Percentiles rank a stretch among this genome's conserved stretches.
Evolutionary conservation across 2,888 invertebrate species (phyloP).

Genomic region (Aleiodes testaceus): DNA sequence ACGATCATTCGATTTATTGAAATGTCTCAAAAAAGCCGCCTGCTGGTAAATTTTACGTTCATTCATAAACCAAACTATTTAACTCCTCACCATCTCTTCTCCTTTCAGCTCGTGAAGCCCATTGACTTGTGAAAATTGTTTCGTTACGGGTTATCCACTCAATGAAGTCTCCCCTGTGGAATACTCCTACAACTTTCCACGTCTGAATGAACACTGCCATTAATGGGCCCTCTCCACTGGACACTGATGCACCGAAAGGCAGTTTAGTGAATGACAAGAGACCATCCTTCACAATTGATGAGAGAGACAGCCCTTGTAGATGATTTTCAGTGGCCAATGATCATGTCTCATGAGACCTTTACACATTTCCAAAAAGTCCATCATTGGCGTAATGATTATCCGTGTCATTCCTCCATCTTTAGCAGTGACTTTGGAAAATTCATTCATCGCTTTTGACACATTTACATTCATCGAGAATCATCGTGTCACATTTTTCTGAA

Average conservation of each 20-base stretch:
- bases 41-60: slow-evolving; percentile 41
- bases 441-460: slow-evolving; percentile 7
- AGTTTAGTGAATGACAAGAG: slow-evolving; percentile 19
- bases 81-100: slow-evolving; percentile 22
- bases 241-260: background rate
- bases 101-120: slow-evolving; percentile 27
- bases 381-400: slow-evolving; percentile 25
- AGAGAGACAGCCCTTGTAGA: background rate
- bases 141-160: slow-evolving; percentile 58
- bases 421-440: background rate
- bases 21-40: background rate
- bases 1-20: background rate
- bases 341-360: slow-evolving; percentile 21
- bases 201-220: slow-evolving; percentile 34
- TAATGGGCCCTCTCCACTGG: slow-evolving; percentile 32
- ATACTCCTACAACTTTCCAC: slow-evolving; percentile 8
- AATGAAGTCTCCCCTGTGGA: slow-evolving; percentile 52
- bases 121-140: slow-evolving; percentile 61
- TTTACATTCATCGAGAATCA: background rate
- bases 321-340: slow-evolving; percentile 3
- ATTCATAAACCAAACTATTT: slow-evolving; percentile 47
- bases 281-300: slow-evolving; percentile 7
- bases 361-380: slow-evolving; percentile 1
- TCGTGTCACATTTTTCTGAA: background rate
- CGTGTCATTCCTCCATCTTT: background rate